Conservation (phyloP, 2,888 invertebrate genomes). For the Metacarcinus magister region DNA sequence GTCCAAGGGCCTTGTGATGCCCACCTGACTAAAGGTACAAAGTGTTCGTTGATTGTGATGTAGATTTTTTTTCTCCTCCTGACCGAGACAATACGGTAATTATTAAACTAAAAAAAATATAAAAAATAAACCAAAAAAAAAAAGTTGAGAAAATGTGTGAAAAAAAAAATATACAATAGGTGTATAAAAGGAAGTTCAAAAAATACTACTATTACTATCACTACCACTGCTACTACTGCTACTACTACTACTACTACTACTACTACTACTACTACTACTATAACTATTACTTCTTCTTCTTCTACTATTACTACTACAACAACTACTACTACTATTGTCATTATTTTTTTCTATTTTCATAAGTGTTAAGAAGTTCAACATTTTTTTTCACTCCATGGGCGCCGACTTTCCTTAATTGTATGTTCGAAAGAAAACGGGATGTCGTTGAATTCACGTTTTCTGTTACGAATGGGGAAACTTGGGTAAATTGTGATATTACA, state of each 20-base stretch:
- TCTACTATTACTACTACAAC: no score
- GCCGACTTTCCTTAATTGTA: neutral
- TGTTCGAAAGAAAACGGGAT: constrained; percentile 45
- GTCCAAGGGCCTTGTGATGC: neutral
- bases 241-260: neutral
- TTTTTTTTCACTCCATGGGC: neutral
- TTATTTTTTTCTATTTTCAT: neutral
- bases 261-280: neutral
- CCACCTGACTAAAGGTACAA: constrained; percentile 42
- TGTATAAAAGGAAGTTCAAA: constrained; percentile 49
- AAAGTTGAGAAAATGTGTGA: neutral
- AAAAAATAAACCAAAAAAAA: neutral
- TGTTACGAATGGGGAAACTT: constrained; percentile 51
- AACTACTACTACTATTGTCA: neutral
- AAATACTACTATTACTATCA: constrained; percentile 1
- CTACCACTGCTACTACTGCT: neutral
- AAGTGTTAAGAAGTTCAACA: neutral
- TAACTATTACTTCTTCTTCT: neutral
- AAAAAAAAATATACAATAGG: neutral
- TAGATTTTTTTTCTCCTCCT: neutral
- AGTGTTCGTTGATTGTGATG: constrained; percentile 12
- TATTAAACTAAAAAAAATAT: neutral
- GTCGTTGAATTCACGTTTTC: neutral
- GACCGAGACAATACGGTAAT: neutral
- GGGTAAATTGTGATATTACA: constrained; percentile 51